These are phyloP conservation scores for Oncorhynchus gorbuscha DNA, from an alignment of 2,113 vertebrate species.

Conservation along the genomic window DNA sequence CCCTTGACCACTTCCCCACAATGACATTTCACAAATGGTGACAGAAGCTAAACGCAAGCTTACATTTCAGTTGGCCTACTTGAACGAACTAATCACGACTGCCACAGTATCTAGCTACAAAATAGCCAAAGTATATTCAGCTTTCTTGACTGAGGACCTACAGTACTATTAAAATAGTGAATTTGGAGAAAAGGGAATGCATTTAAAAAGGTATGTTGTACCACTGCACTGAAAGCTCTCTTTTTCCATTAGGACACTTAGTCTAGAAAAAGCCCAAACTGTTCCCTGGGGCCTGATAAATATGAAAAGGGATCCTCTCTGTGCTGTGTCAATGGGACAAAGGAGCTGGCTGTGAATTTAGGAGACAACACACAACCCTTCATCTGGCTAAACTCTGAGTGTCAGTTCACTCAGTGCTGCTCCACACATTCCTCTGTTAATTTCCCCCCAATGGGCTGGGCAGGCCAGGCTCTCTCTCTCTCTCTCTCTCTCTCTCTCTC, in stretches of 20 bases:
- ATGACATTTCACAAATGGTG: not conserved
- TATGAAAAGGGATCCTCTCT: conserved; percentile 57
- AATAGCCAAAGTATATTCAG: not conserved
- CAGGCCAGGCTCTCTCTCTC: conserved; percentile 21
- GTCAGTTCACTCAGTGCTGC: conserved; percentile 45
- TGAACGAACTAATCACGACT: too few species aligned
- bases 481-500: conserved; percentile 22
- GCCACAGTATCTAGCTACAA: not conserved
- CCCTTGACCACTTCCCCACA: not conserved
- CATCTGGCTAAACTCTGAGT: conserved; percentile 60
- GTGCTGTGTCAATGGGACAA: conserved; percentile 58
- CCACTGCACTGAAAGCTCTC: conserved; percentile 51
- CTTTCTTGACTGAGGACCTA: not conserved
- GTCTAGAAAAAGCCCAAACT: conserved; percentile 24
- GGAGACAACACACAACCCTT: conserved; percentile 43
- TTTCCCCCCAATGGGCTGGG: conserved; percentile 56
- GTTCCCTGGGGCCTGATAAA: conserved; percentile 39
- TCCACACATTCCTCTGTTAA: conserved; percentile 66
- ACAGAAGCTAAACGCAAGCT: not conserved
- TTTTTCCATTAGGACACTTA: conserved; percentile 38
- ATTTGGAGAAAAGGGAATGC: not conserved
- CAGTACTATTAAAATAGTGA: not conserved
- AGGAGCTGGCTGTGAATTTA: conserved; percentile 52
- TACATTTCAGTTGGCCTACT: not conserved
- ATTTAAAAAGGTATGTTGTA: conserved; percentile 22